These are phyloP conservation scores for Brachyistius frenatus DNA, from an alignment of 2,113 vertebrate genomes.

Conservation along the genomic window DNA sequence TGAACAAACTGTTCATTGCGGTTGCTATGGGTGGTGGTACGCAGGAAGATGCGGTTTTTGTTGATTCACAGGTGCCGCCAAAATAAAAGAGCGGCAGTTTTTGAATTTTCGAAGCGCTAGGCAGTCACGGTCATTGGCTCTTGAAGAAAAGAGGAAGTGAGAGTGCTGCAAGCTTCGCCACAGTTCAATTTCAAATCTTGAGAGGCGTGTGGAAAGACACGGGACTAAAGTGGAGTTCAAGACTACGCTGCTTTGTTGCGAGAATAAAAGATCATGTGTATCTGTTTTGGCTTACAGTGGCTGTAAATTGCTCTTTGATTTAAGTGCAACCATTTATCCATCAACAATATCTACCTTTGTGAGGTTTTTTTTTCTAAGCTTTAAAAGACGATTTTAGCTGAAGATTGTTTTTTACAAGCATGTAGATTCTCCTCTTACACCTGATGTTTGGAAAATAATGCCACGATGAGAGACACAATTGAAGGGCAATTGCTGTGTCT, in stretches of 20 bases:
- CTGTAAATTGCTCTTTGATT: too few species aligned
- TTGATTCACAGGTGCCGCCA: conserved; percentile 47
- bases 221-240: background rate
- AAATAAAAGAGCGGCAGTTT: conserved; percentile 72
- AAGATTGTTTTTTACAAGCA: background rate
- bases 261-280: background rate
- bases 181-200: conserved; percentile 10
- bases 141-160: conserved; percentile 67
- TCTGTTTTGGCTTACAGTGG: too few species aligned
- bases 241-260: background rate
- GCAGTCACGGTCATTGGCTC: conserved; percentile 53
- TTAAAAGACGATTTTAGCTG: background rate
- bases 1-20: conserved; percentile 45
- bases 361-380: too few species aligned
- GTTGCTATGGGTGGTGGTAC: conserved; percentile 49
- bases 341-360: too few species aligned
- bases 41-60: conserved; percentile 71
- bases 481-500: background rate
- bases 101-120: conserved; percentile 54
- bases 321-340: too few species aligned
- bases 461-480: conserved; percentile 6
- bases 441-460: conserved; percentile 16
- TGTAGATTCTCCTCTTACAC: background rate
- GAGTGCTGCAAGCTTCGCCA: conserved; percentile 12
- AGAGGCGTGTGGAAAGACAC: background rate